Conservation (phyloP, 2,797 vertebrate species). For the Eupleurogrammus muticus region DNA sequence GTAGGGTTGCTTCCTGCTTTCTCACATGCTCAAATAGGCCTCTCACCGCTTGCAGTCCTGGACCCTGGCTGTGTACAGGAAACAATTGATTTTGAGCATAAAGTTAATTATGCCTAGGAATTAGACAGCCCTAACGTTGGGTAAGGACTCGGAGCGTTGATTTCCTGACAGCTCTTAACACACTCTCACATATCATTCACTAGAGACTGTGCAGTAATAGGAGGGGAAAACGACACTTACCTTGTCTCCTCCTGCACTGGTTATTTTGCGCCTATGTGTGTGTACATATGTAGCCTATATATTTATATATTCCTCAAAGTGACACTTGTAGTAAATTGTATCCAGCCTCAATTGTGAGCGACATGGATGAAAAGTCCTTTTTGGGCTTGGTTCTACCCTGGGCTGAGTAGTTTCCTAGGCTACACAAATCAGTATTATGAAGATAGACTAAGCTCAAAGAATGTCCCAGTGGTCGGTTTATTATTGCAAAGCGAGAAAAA, state of each 20-base stretch:
- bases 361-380: conserved; percentile 71
- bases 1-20: conserved; percentile 89
- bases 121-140: conserved; percentile 78
- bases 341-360: conserved; percentile 57
- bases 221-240: conserved; percentile 52
- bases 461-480: conserved; percentile 97
- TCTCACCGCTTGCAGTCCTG: conserved; percentile 83
- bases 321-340: conserved; percentile 23
- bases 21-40: conserved; percentile 87
- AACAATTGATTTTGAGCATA: conserved; percentile 90
- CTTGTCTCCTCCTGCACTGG: conserved; percentile 37
- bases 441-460: conserved; percentile 93
- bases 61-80: conserved; percentile 86
- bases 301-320: conserved; percentile 8
- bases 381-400: conserved; percentile 86
- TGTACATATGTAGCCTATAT: no score
- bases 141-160: conserved; percentile 68
- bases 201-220: conserved; percentile 25
- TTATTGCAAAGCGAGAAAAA: conserved; percentile 88
- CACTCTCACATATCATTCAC: conserved; percentile 56
- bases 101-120: conserved; percentile 87
- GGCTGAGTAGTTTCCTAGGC: conserved; percentile 90
- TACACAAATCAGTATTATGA: conserved; percentile 96
- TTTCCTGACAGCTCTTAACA: conserved; percentile 75
- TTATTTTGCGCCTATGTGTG: not conserved